Percentiles rank a stretch among this genome's conserved stretches.
phyloP scores from a whole-genome alignment of 2,113 vertebrate species.

The Riparia riparia region DNA sequence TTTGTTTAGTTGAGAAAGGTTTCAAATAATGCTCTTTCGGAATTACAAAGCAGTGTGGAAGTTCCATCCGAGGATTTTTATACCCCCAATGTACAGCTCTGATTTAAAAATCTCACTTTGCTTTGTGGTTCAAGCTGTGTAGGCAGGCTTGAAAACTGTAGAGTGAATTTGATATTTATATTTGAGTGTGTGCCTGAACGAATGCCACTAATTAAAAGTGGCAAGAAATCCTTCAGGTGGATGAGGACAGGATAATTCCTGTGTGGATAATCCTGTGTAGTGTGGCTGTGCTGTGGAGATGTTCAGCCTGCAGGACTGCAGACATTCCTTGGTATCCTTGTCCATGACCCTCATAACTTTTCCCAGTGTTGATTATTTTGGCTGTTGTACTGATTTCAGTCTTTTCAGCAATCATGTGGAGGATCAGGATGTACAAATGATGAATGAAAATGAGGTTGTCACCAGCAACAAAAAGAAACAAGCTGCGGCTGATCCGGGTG shows the following conservation, averaged over 20 bases:
- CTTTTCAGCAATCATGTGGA: conserved; percentile 84
- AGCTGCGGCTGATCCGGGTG: conserved; percentile 86
- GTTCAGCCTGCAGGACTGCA: neutral
- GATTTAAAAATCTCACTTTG: conserved; percentile 18
- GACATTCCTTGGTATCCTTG: neutral
- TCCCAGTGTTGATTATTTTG: neutral
- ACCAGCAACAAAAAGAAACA: conserved; percentile 84
- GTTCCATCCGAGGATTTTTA: neutral
- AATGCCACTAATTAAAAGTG: conserved; percentile 9
- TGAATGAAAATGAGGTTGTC: conserved; percentile 91
- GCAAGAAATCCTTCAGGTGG: conserved; percentile 14
- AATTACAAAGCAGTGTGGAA: neutral
- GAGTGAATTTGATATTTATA: neutral
- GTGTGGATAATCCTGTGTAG: neutral
- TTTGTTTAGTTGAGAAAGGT: neutral
- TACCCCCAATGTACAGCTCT: neutral
- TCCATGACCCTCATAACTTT: neutral
- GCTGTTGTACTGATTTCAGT: neutral
- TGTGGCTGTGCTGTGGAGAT: neutral
- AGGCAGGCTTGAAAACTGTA: neutral
- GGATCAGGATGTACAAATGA: conserved; percentile 96
- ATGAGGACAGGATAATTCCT: neutral
- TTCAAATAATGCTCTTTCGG: neutral
- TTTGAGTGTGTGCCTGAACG: neutral
- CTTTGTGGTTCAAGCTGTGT: conserved; percentile 19